phyloP scores from a whole-genome alignment of 2,888 invertebrate species.

The Venustoraphidia nigricollis region DNA sequence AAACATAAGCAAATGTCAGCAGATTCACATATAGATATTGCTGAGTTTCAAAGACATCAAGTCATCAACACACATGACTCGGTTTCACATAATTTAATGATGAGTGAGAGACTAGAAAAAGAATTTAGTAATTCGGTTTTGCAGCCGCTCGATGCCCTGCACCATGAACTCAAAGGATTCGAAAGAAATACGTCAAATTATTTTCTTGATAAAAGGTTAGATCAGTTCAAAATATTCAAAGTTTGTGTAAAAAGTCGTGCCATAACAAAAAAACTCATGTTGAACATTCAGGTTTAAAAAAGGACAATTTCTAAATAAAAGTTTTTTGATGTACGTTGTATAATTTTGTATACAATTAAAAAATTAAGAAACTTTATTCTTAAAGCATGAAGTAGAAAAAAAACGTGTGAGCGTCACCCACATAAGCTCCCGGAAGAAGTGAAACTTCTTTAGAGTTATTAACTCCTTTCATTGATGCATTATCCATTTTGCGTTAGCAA shows the following conservation, averaged over 20 bases:
- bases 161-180: constrained; percentile 44
- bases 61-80: constrained; percentile 20
- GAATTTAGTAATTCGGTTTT: constrained; percentile 38
- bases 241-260: constrained; percentile 1
- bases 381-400: no score
- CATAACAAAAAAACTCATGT: not conserved
- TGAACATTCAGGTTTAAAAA: no score
- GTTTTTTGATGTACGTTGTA: no score
- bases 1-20: constrained; percentile 34
- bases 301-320: no score
- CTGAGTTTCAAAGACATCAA: constrained; percentile 22
- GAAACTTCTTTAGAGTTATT: no score
- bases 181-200: constrained; percentile 41
- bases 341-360: no score
- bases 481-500: no score
- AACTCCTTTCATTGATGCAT: no score
- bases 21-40: constrained; percentile 28
- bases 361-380: no score
- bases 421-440: no score
- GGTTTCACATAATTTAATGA: constrained; percentile 25
- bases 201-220: constrained; percentile 50
- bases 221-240: not conserved
- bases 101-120: constrained; percentile 26
- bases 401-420: no score
- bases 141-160: constrained; percentile 41